Conservation (phyloP, 2,797 vertebrate species). For the Margarornis squamiger region DNA sequence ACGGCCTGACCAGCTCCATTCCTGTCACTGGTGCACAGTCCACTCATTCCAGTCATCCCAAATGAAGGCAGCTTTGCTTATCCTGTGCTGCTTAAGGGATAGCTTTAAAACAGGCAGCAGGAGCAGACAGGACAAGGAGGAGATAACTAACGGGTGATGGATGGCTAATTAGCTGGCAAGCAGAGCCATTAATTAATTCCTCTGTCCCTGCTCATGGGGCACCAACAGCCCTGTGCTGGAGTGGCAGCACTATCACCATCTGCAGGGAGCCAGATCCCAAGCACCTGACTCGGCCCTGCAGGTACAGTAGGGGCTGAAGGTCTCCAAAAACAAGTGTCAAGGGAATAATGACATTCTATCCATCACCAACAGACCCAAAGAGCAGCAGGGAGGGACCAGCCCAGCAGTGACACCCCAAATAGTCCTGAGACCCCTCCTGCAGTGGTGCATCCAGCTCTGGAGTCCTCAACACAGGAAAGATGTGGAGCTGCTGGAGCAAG, state of each 20-base stretch:
- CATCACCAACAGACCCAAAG: background rate
- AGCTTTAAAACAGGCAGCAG: background rate
- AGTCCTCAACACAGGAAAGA: background rate
- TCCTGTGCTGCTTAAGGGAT: background rate
- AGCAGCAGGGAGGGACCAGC: background rate
- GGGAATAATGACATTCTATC: background rate
- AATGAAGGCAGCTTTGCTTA: background rate
- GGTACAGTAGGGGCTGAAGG: background rate
- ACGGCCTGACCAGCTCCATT: background rate
- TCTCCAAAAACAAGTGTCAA: background rate
- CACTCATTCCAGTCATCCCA: accelerated
- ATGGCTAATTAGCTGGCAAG: constrained; percentile 36
- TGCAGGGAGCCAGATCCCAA: background rate
- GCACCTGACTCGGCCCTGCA: background rate
- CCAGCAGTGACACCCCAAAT: background rate
- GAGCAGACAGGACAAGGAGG: background rate
- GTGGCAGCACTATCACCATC: background rate
- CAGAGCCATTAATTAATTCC: constrained; percentile 24
- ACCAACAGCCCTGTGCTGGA: background rate
- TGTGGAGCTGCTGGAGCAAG: accelerated
- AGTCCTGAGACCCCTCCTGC: background rate
- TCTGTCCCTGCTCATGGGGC: background rate
- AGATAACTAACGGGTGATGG: constrained; percentile 16
- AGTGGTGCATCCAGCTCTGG: background rate
- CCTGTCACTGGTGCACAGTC: accelerated